A percentile compares a stretch with the other conserved stretches of the same genome.
Conservation (phyloP, 2,113 vertebrate species). For the Megalops atlanticus region DNA sequence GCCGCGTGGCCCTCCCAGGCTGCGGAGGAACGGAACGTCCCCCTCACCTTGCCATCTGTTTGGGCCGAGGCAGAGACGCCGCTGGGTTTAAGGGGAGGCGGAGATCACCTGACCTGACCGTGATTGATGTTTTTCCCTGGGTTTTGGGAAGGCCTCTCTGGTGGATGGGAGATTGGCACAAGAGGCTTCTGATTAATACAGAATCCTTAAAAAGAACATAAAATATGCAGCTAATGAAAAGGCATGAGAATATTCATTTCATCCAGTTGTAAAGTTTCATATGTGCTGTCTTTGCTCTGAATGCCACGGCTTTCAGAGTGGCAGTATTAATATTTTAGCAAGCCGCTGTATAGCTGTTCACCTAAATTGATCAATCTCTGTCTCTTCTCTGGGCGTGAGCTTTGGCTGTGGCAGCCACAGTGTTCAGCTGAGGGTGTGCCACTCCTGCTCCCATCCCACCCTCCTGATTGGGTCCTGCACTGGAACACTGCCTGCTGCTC, state of each 20-base stretch:
- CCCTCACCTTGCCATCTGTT: constrained; percentile 23
- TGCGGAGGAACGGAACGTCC: not conserved
- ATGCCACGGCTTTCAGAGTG: not conserved
- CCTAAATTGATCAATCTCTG: not conserved
- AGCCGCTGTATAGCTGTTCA: not conserved
- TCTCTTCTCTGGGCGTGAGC: too few relatives aligned
- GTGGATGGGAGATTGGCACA: not conserved
- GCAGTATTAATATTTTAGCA: not conserved
- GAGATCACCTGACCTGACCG: not conserved
- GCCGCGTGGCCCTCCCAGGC: not conserved
- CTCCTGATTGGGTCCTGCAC: not conserved
- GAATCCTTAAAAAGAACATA: not conserved
- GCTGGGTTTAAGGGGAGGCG: not conserved
- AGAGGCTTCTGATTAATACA: not conserved
- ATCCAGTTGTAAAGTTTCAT: too few relatives aligned
- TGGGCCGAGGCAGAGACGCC: not conserved
- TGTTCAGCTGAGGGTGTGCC: too few relatives aligned
- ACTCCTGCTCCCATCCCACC: too few relatives aligned
- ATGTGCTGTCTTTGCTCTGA: too few relatives aligned
- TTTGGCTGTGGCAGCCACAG: too few relatives aligned
- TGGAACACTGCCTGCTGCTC: not conserved
- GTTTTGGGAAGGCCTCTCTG: not conserved
- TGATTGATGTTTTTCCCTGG: not conserved
- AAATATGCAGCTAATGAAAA: not conserved
- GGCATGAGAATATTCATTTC: too few relatives aligned